Evolutionary conservation across 1,140 invertebrate species (phyloP), one percentile per base, ranked within the genome.

Genomic region (Rhagoletis pomonella): DNA sequence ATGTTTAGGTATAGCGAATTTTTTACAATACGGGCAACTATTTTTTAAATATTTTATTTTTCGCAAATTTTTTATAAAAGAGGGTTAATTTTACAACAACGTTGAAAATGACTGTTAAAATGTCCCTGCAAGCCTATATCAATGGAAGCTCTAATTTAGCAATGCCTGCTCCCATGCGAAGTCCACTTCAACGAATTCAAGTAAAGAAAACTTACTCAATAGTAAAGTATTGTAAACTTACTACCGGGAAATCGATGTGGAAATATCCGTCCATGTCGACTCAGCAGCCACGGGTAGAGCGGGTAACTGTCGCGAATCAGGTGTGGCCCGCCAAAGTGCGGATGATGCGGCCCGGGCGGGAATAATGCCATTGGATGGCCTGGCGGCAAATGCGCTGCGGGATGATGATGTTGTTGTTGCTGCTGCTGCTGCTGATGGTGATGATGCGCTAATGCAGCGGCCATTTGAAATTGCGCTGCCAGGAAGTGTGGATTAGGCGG

Each of bases 281-380:
- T 97, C 4, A 98, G 94, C 4, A 98, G 94, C 98, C 98, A 99
- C 0, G 97, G 97, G 93, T 98, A 98, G 12, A 98, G 94, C 47
- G 97, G 97, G 93, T 97, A 97, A 90, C 96, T 96, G 90, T 97
- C 96, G 87, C 97, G 94, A 0, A 96, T 96, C 59, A 95, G 94
- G 50, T 94, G 91, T 44, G 94, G 93, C 87, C 94, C 95, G 91
- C 95, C 94, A 90, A 96, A 95, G 44, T 94, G 94, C 86, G 95
- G 94, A 64, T 93, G 93, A 91, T 94, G 94, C 59, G 86, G 86
- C 10, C 92, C 88, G 6, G 88, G 86, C n/a, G 88, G 88, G 59
- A 88, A 88, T 42, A 87, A 9, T 6, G 85, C 89, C 89, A 59
- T 92, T 90, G 50, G 87, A 84, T 87, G 88, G 87, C 91, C 88